phyloP scores from a whole-genome alignment of 1,140 invertebrate species.

The Diabrotica virgifera region DNA sequence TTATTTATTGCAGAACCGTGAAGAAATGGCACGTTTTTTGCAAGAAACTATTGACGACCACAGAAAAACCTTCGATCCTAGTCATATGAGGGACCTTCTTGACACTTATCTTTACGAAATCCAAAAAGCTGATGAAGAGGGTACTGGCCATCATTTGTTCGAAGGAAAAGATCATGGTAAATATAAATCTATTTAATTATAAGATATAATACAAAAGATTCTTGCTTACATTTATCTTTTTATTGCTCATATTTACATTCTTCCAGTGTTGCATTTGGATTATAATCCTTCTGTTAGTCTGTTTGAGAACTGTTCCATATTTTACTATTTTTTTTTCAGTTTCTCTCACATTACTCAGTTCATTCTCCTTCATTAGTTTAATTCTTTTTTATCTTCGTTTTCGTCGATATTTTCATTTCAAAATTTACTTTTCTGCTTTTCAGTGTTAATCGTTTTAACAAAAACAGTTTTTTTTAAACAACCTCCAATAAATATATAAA shows the following conservation, averaged over 20 bases:
- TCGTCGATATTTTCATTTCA: too few species aligned
- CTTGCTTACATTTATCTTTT: too few species aligned
- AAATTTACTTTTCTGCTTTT: too few species aligned
- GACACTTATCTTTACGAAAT: constrained; percentile 86
- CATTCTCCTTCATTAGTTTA: background rate
- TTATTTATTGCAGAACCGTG: constrained; percentile 60
- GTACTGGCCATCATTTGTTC: constrained; percentile 67
- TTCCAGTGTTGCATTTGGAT: too few species aligned
- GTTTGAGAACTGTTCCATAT: too few species aligned
- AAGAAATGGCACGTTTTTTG: constrained; percentile 81
- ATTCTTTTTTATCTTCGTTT: background rate
- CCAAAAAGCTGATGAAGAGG: constrained; percentile 72
- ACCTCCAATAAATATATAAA: too few species aligned
- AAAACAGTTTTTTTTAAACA: too few species aligned
- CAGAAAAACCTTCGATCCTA: constrained; percentile 67
- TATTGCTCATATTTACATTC: too few species aligned
- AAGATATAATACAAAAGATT: background rate
- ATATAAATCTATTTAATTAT: constrained; percentile 33
- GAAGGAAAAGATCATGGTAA: constrained; percentile 76
- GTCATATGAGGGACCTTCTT: constrained; percentile 78
- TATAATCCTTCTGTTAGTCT: too few species aligned
- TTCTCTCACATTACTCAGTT: background rate
- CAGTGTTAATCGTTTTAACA: too few species aligned
- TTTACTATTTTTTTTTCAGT: background rate
- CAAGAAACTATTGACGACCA: constrained; percentile 80